Evolutionary conservation across 2,888 invertebrate species (phyloP), one percentile per base, ranked within the genome.

Genomic region (Acanthoscelides obtectus): DNA sequence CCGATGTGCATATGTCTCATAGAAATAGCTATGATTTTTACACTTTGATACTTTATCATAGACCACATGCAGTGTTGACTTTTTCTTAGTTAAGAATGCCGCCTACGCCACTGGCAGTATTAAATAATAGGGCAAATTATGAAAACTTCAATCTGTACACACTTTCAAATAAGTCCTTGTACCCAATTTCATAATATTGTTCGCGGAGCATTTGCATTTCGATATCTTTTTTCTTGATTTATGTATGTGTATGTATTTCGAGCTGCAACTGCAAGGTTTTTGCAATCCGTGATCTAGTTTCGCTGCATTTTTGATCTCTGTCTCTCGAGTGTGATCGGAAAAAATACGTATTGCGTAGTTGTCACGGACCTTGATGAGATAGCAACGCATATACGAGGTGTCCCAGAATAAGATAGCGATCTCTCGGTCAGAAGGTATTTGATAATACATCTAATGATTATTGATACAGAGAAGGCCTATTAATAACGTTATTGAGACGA

Each of bases 141-240:
- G 77, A 77, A 79, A 78, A 77, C 76, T 76, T 77, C 75, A 78
- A 77, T 75, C 76, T 75, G 76, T 66, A 66, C 72, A 75, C 71
- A 74, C 78, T 79, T 77, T 77, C 79, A 78, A 79, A 75, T 76
- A 79, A 82, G 75, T 76, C 78, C 79, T 79, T 79, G 78, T 79
- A 71, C 78, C 77, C 77, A 74, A 66, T 79, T 79, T 79, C 79
- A 76, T 75, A 79, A 79, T 73, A 74, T 74, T 74, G 72, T 74
- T 73, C 73, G 69, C 71, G 64, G 72, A 70, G 67, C 71, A 67
- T 74, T 70, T 71, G 68, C 72, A 71, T 71, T 72, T 67, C 72
- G 73, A 72, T 75, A 72, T 74, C 73, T 68, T 74, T 75, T 72
- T 75, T 69, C 69, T 63, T 45, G 45, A 45, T 45, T 45, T 45